These are phyloP conservation scores for Sphenodon punctatus DNA, from an alignment of 2,797 vertebrate species.

Conservation along the genomic window DNA sequence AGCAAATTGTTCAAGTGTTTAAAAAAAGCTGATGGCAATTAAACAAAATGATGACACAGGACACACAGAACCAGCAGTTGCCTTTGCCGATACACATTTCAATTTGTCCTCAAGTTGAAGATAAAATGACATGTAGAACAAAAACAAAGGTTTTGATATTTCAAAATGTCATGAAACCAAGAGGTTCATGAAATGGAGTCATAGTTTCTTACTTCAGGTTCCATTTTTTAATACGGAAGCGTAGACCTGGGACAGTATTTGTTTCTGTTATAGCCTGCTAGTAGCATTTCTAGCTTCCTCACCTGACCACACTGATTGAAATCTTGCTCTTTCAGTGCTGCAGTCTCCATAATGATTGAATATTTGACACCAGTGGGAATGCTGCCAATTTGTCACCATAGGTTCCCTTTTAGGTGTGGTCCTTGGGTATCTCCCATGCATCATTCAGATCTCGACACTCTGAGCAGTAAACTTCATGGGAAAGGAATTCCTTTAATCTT, in stretches of 20 bases:
- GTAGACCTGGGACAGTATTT: background rate
- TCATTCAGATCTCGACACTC: background rate
- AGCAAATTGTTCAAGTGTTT: background rate
- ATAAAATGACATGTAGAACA: background rate
- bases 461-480: fast-evolving
- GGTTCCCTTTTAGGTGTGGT: no score
- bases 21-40: background rate
- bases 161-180: background rate
- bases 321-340: no score
- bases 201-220: background rate
- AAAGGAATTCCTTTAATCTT: background rate
- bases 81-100: background rate
- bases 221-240: background rate
- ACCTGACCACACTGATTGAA: no score
- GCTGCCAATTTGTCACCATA: no score
- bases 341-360: no score
- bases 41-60: background rate
- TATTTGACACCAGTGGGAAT: no score
- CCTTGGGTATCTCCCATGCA: background rate
- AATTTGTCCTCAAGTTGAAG: background rate
- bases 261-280: no score
- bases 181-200: background rate
- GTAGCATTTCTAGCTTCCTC: background rate
- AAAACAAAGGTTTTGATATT: background rate
- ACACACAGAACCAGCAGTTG: background rate